Percentiles rank a stretch among this genome's conserved stretches.
Conservation (phyloP, 2,888 invertebrate genomes). For the Allophyes oxyacanthae region DNA sequence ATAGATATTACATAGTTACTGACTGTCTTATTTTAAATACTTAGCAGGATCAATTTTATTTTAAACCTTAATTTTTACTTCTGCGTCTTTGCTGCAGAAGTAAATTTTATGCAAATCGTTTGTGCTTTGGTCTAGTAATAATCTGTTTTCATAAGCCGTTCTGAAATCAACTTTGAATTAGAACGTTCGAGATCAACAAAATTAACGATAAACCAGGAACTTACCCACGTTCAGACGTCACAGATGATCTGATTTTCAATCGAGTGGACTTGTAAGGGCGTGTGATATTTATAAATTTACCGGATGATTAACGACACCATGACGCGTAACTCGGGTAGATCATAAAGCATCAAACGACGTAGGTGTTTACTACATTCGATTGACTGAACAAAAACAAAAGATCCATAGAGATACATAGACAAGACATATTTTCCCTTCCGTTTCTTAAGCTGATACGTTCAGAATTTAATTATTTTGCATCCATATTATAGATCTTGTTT, state of each 20-base stretch:
- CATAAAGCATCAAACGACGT: conserved; percentile 39
- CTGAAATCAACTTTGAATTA: conserved; percentile 2
- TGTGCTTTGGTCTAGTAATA: conserved; percentile 1
- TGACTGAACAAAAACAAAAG: conserved; percentile 46
- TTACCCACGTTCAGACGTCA: conserved; percentile 15
- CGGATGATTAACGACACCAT: conserved; percentile 52
- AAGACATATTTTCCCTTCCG: conserved; percentile 3
- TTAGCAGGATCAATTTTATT: background rate
- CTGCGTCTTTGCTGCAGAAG: background rate
- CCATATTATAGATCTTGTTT: conserved; percentile 30
- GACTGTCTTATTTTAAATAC: background rate
- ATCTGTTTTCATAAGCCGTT: conserved; percentile 1
- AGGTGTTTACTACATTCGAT: conserved; percentile 30
- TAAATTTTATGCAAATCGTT: background rate
- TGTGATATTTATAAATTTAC: conserved; percentile 53
- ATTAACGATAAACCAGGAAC: conserved; percentile 14
- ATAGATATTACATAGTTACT: conserved; percentile 4
- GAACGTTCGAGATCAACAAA: conserved; percentile 11
- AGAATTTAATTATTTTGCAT: conserved; percentile 18
- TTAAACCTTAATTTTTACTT: background rate
- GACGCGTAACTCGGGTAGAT: conserved; percentile 51
- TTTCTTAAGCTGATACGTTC: background rate
- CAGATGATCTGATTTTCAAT: conserved; percentile 28
- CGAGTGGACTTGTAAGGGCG: conserved; percentile 37
- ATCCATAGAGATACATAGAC: conserved; percentile 1